Percentiles rank a stretch among this genome's conserved stretches.
Evolutionary conservation across 2,888 invertebrate genomes (phyloP).

Genomic region (Hermaeophaga mercurialis): DNA sequence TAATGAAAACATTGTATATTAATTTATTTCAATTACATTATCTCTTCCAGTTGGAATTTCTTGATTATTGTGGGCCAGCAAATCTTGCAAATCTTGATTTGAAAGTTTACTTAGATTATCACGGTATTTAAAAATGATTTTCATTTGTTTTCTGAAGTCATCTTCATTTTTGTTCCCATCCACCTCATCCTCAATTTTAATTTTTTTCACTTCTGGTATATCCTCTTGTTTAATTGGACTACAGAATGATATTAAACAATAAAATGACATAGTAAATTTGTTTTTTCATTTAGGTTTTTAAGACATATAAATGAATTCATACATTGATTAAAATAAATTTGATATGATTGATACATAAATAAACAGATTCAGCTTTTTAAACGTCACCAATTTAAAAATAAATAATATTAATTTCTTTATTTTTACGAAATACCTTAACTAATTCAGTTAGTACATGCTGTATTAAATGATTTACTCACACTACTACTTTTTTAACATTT

Average conservation of each 20-base stretch:
- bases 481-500: conserved; percentile 66
- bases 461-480: conserved; percentile 67
- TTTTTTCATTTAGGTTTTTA: too few relatives aligned
- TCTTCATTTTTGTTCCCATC: conserved; percentile 63
- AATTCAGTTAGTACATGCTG: neutral
- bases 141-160: conserved; percentile 73
- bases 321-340: too few relatives aligned
- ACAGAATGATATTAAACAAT: too few relatives aligned
- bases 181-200: conserved; percentile 66
- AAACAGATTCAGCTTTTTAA: too few relatives aligned
- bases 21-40: conserved; percentile 60
- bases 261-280: too few relatives aligned
- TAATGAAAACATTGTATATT: conserved; percentile 5
- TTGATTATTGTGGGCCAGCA: conserved; percentile 78
- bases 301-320: too few relatives aligned
- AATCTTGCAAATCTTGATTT: conserved; percentile 65
- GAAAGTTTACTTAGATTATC: conserved; percentile 66
- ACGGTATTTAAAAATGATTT: conserved; percentile 69
- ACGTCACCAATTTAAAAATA: too few relatives aligned
- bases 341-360: too few relatives aligned
- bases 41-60: conserved; percentile 69
- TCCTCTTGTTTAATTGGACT: conserved; percentile 62
- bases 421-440: too few relatives aligned
- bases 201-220: conserved; percentile 68
- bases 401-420: too few relatives aligned